phyloP scores from a whole-genome alignment of 2,797 vertebrate species.

The Coluber constrictor region DNA sequence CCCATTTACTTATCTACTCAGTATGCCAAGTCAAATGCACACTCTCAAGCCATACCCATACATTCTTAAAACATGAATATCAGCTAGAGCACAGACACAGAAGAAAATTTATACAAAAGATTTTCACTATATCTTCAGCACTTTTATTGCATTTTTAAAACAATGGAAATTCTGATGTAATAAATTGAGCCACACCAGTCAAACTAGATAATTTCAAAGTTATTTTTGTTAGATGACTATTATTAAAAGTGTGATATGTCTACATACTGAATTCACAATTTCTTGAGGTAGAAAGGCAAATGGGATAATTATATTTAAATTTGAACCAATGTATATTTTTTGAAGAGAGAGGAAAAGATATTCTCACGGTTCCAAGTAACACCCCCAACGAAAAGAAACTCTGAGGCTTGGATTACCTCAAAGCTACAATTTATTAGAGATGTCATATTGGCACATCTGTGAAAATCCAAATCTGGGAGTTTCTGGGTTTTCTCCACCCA shows the following conservation, averaged over 20 bases:
- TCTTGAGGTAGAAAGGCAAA: neutral
- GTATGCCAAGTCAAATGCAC: neutral
- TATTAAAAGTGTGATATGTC: neutral
- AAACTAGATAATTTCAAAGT: neutral
- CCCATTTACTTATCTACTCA: neutral
- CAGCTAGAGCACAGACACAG: neutral
- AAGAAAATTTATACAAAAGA: neutral
- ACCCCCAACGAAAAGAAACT: too few species aligned
- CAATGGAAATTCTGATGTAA: neutral
- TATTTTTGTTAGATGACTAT: neutral
- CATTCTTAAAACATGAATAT: neutral
- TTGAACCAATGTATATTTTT: neutral
- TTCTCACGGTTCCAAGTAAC: too few species aligned
- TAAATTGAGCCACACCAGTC: neutral
- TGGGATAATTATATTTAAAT: neutral
- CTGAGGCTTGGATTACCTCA: too few species aligned
- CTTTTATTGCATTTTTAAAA: neutral
- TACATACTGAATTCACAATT: neutral
- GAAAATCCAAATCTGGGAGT: too few species aligned
- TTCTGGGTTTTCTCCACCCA: too few species aligned
- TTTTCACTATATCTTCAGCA: neutral
- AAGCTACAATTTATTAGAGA: too few species aligned
- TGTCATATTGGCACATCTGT: too few species aligned
- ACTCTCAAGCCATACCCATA: neutral
- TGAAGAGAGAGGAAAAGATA: too few species aligned